Percentiles rank a stretch among this genome's conserved stretches.
Conservation (phyloP, 2,888 invertebrate species). For the Andrena bucephala region DNA sequence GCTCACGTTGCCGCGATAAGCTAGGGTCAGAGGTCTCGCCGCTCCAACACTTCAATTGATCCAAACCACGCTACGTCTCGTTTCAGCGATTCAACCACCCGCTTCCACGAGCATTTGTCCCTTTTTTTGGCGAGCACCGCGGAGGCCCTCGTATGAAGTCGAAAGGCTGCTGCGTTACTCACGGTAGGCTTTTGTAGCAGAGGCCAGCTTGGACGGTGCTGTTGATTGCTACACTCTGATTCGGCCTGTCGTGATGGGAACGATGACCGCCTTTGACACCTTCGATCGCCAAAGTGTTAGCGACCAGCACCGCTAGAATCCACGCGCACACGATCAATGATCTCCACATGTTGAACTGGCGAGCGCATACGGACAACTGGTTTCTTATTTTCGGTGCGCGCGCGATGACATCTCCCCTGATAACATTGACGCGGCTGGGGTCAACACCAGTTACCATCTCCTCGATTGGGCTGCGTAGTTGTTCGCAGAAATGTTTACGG, state of each 20-base stretch:
- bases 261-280: constrained; percentile 77
- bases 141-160: not conserved
- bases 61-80: not conserved
- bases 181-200: constrained; percentile 89
- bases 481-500: constrained; percentile 68
- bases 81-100: not conserved
- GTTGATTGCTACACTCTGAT: constrained; percentile 38
- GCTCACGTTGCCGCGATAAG: constrained; percentile 15
- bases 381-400: constrained; percentile 57
- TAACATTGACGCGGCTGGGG: constrained; percentile 60
- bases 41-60: not conserved
- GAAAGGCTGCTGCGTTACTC: constrained; percentile 82
- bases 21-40: constrained; percentile 13
- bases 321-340: constrained; percentile 50
- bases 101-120: not conserved
- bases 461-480: constrained; percentile 50
- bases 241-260: constrained; percentile 31
- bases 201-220: constrained; percentile 85
- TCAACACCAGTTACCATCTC: constrained; percentile 48
- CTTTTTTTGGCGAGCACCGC: not conserved
- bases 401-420: constrained; percentile 53
- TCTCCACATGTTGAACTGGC: constrained; percentile 75
- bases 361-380: constrained; percentile 73
- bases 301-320: constrained; percentile 62
- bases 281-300: constrained; percentile 63